phyloP scores from a whole-genome alignment of 2,113 vertebrate genomes.

The Mormyrus iriodes region DNA sequence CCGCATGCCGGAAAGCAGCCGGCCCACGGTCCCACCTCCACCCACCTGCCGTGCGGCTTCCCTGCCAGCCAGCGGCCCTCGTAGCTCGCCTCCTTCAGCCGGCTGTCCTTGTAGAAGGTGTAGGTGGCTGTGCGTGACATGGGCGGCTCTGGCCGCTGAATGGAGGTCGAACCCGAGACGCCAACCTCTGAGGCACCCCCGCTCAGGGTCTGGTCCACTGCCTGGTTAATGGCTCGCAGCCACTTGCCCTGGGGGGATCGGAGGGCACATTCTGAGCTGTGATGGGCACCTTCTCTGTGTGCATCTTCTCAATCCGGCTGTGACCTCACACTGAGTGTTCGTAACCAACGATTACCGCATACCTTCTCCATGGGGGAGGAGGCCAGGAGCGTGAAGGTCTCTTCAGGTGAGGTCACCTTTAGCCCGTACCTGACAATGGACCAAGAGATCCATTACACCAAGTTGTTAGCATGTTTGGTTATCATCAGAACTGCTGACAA shows the following conservation, averaged over 20 bases:
- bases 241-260: slow-evolving; percentile 73
- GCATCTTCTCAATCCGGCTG: neutral
- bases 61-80: slow-evolving; percentile 85
- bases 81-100: slow-evolving; percentile 83
- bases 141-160: slow-evolving; percentile 77
- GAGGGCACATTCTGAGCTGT: no score
- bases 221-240: slow-evolving; percentile 87
- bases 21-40: neutral
- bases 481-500: neutral
- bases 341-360: slow-evolving; percentile 5
- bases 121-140: slow-evolving; percentile 84
- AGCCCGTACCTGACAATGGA: slow-evolving; percentile 69
- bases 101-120: slow-evolving; percentile 89
- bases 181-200: slow-evolving; percentile 58
- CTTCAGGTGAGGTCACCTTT: slow-evolving; percentile 89
- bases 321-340: neutral
- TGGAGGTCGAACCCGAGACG: slow-evolving; percentile 43
- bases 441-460: neutral
- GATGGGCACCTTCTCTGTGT: neutral
- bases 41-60: slow-evolving; percentile 88
- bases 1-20: neutral
- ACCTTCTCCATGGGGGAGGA: slow-evolving; percentile 89
- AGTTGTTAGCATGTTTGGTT: neutral
- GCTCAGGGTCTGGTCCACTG: slow-evolving; percentile 81
- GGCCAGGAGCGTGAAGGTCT: slow-evolving; percentile 84